Evolutionary conservation across 1,140 invertebrate genomes (phyloP), one percentile per base, ranked within the genome.

Genomic region (Chrysoperla carnea): DNA sequence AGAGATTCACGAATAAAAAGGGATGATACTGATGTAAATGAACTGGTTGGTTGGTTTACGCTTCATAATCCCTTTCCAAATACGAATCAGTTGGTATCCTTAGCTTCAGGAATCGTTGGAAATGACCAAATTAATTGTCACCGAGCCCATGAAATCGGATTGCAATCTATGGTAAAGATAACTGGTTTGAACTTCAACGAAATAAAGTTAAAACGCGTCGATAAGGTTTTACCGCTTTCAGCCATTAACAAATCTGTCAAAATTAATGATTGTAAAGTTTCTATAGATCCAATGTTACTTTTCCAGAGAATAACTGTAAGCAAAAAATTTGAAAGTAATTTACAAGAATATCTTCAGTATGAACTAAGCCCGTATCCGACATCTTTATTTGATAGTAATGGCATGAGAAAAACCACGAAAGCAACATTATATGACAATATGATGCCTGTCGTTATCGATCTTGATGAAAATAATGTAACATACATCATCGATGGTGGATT

Each of bases 381-480:
- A 49, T 46, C 59, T 42, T 39, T 65, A 49, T 65, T 61, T 55
- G 52, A 58, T 52, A 53, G 47, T 46, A 39, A 50, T 53, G 55
- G 56, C 45, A 62, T 62, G 59, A 47, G 55, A 50, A 61, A n/a
- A 59, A 54, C 50, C 6, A 51, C 42, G 14, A 61, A 62, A 54
- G 43, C 57, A 6, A 39, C 51, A 48, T 50, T 63, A 17, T 62
- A 59, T 50, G 49, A 59, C 37, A 50, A 49, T 43, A 49, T 56
- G 46, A 47, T 13, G 14, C 46, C 52, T 40, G 37, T 52, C 23
- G 43, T 46, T 52, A 45, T 53, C 28, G 54, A 44, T 46, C 45
- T 54, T 42, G 40, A 57, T 50, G 49, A 57, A 48, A 51, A 51
- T 52, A 56, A 60, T 57, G 49, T 48, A 28, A 54, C 50, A 36